These are phyloP conservation scores for Oreochromis mossambicus DNA, from an alignment of 2,797 vertebrate genomes.

Conservation along the genomic window DNA sequence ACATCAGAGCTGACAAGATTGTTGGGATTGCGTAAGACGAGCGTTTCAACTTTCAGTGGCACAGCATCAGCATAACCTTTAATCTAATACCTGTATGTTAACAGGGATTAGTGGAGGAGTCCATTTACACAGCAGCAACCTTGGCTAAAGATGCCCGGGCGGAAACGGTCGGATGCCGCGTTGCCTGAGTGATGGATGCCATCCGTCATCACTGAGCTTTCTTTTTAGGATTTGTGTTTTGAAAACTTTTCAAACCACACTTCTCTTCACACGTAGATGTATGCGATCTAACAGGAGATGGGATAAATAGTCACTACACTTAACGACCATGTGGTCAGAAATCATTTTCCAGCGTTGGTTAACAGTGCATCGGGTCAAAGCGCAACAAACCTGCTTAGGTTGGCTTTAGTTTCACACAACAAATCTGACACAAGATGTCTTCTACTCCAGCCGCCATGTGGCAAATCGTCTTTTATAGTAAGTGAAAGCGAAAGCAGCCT, in stretches of 20 bases:
- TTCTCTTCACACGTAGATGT: not conserved
- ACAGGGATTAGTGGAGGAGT: slow-evolving; percentile 41
- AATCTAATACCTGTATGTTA: slow-evolving; percentile 54
- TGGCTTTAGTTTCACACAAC: not conserved
- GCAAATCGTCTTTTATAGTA: not conserved
- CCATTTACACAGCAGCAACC: slow-evolving; percentile 20
- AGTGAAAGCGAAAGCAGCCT: not conserved
- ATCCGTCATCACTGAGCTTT: not conserved
- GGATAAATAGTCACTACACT: not conserved
- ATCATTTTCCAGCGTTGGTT: not conserved
- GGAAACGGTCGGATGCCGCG: slow-evolving; percentile 20
- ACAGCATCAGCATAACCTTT: slow-evolving; percentile 41
- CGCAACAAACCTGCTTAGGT: not conserved
- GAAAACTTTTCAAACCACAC: not conserved
- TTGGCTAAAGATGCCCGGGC: slow-evolving; percentile 12
- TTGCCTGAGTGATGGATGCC: not conserved
- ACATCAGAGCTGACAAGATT: not conserved
- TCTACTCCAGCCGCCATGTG: not conserved
- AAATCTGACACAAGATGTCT: not conserved
- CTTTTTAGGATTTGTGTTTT: not conserved
- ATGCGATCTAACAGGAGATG: not conserved
- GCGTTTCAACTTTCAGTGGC: slow-evolving; percentile 34
- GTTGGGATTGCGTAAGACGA: slow-evolving; percentile 2
- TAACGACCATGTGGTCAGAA: not conserved
- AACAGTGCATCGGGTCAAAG: not conserved